Conservation (phyloP, 2,888 invertebrate genomes). For the Erebia ligea region DNA sequence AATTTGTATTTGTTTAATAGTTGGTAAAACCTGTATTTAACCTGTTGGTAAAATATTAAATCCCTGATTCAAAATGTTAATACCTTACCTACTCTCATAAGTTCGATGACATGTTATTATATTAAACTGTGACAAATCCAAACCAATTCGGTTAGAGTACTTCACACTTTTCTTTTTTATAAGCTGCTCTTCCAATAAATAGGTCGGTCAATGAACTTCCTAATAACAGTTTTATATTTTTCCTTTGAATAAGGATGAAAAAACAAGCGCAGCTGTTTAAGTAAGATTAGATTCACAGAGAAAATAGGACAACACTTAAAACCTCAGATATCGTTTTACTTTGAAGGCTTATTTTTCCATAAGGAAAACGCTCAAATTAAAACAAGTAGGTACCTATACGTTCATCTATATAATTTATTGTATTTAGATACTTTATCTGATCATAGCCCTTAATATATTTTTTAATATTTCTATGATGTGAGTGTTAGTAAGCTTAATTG, state of each 20-base stretch:
- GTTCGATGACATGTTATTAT: too few species aligned
- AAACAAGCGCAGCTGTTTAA: conserved; percentile 4
- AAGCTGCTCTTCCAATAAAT: conserved; percentile 28
- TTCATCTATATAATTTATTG: neutral
- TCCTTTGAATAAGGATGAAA: conserved; percentile 3
- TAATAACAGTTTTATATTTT: conserved; percentile 36
- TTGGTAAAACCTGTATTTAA: too few species aligned
- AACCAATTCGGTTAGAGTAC: too few species aligned
- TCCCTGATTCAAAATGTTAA: too few species aligned
- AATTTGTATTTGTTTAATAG: too few species aligned
- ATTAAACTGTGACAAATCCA: too few species aligned
- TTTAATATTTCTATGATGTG: neutral
- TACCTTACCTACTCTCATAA: too few species aligned
- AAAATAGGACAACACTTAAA: neutral
- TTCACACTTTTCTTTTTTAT: neutral
- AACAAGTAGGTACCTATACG: neutral
- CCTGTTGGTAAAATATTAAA: too few species aligned
- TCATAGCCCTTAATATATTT: too few species aligned
- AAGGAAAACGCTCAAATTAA: neutral
- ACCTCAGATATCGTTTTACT: neutral
- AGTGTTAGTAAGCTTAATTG: neutral
- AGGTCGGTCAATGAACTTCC: conserved; percentile 46
- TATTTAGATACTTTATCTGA: neutral
- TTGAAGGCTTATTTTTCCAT: conserved; percentile 5
- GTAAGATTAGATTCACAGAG: neutral